Percentiles rank a stretch among this genome's conserved stretches.
Evolutionary conservation across 2,797 vertebrate species (phyloP).

Genomic region (Melanotaenia maccullochi): DNA sequence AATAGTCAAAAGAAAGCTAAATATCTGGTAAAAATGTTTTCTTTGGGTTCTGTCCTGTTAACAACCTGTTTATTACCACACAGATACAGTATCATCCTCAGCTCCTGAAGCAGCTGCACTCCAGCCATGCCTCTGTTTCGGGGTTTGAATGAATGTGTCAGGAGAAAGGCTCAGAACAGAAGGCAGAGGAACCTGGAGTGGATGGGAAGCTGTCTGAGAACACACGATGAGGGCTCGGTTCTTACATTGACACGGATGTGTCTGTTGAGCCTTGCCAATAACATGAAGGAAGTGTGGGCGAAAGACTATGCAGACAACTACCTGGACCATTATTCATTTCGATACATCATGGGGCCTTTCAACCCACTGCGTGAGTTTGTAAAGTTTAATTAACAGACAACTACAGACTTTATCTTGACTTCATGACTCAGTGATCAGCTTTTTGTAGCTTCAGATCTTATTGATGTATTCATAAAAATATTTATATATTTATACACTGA

Average conservation of each 20-base stretch:
- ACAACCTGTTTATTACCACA: not conserved
- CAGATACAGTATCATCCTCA: not conserved
- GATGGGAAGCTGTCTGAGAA: conserved; percentile 12
- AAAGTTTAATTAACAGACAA: not conserved
- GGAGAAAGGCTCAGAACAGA: conserved; percentile 17
- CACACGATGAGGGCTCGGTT: conserved; percentile 49
- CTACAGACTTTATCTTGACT: not conserved
- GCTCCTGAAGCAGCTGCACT: conserved; percentile 1
- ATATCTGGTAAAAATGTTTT: not conserved
- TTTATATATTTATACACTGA: not conserved
- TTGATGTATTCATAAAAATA: not conserved
- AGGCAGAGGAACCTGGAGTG: conserved; percentile 2
- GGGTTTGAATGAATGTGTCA: not conserved
- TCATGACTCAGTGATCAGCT: not conserved
- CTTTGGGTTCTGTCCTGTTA: not conserved
- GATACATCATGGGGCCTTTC: conserved; percentile 89
- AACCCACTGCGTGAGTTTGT: conserved; percentile 83
- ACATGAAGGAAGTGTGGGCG: conserved; percentile 87
- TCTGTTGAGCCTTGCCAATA: conserved; percentile 82
- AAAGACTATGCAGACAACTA: conserved; percentile 87
- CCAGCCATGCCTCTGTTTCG: conserved; percentile 76
- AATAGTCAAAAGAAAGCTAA: not conserved
- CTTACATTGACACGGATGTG: conserved; percentile 73
- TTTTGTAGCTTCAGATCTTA: not conserved
- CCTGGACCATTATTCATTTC: conserved; percentile 86